Evolutionary conservation across 1,140 invertebrate genomes (phyloP).

Genomic region (Polyergus mexicanus): DNA sequence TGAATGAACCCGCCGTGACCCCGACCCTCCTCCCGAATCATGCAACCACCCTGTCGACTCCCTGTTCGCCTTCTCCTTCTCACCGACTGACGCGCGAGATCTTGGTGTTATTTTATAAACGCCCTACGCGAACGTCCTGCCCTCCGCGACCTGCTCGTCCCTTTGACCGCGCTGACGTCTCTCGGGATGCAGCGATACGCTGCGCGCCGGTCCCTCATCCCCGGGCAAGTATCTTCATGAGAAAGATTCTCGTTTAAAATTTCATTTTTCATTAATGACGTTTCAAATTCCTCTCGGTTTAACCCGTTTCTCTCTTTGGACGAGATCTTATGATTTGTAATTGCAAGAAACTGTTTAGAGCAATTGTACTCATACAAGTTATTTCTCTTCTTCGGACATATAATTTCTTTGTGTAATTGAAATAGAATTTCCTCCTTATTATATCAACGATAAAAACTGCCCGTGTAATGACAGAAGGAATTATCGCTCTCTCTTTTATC

Average conservation of each 20-base stretch:
- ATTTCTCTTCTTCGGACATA: not conserved
- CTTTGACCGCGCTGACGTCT: not conserved
- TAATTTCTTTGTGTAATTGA: not conserved
- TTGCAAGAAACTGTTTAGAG: not conserved
- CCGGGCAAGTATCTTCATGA: not conserved
- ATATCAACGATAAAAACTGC: not conserved
- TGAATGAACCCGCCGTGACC: conserved; percentile 81
- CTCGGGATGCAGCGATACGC: not conserved
- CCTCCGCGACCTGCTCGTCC: not conserved
- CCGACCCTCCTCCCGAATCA: conserved; percentile 54
- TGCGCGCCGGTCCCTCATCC: not conserved
- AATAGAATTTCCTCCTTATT: not conserved
- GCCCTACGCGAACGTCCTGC: not conserved
- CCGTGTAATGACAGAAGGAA: not conserved
- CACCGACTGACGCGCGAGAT: not conserved
- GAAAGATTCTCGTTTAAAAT: not conserved
- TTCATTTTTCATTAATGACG: not conserved
- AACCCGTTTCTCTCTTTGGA: too few relatives aligned
- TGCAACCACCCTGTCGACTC: conserved; percentile 6
- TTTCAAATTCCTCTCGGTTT: not conserved
- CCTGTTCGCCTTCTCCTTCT: not conserved
- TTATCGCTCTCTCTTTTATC: not conserved
- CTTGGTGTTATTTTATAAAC: conserved; percentile 47
- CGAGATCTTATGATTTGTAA: not conserved
- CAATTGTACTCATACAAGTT: not conserved